Percentiles rank a stretch among this genome's conserved stretches.
phyloP scores from a whole-genome alignment of 2,888 invertebrate genomes.

The Lasioglossum pauxillum region DNA sequence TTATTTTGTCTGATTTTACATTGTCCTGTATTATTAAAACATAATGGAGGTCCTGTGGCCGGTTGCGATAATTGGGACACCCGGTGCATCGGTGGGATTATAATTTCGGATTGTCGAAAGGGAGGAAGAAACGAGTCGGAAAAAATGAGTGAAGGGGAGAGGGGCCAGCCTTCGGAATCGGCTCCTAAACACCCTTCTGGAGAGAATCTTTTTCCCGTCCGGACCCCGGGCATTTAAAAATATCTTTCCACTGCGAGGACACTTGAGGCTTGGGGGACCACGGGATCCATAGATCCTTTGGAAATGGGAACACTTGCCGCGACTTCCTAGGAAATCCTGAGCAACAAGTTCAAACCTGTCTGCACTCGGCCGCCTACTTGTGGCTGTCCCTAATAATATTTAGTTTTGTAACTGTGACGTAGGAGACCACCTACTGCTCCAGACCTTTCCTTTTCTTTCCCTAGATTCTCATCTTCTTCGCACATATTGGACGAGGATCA shows the following conservation, averaged over 20 bases:
- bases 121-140: neutral
- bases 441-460: neutral
- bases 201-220: constrained; percentile 33
- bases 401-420: constrained; percentile 40
- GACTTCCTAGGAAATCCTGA: constrained; percentile 34
- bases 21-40: neutral
- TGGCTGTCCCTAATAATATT: constrained; percentile 59
- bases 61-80: constrained; percentile 8
- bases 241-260: constrained; percentile 28
- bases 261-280: constrained; percentile 27
- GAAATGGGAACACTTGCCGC: constrained; percentile 54
- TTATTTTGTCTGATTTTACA: neutral
- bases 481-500: neutral
- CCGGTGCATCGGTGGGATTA: neutral
- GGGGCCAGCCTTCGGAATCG: constrained; percentile 20
- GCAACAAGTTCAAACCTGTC: constrained; percentile 47
- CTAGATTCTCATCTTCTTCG: neutral
- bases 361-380: constrained; percentile 51
- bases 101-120: constrained; percentile 35
- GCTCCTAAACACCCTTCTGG: constrained; percentile 21
- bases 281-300: constrained; percentile 27
- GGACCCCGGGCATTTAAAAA: constrained; percentile 27
- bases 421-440: constrained; percentile 36
- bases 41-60: neutral
- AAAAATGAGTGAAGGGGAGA: neutral